phyloP scores from a whole-genome alignment of 2,113 vertebrate species.

The Galeopterus variegatus region DNA sequence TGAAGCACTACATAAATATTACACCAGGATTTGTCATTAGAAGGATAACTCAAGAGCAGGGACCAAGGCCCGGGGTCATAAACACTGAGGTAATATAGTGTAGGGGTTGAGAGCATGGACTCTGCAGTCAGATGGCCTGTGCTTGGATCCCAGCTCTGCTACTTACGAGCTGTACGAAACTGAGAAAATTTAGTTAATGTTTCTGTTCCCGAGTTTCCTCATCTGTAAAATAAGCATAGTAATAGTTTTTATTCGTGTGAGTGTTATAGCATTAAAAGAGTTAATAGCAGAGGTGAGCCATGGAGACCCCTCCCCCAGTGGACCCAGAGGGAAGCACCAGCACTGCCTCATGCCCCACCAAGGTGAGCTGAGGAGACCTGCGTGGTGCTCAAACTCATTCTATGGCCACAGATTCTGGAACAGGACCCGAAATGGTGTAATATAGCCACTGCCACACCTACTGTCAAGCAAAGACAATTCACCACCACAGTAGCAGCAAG shows the following conservation, averaged over 20 bases:
- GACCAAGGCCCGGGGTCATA: not conserved
- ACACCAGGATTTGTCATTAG: conserved; percentile 32
- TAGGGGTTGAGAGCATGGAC: not conserved
- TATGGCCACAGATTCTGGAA: no score
- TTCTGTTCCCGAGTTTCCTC: conserved; percentile 8
- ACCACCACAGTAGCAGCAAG: no score
- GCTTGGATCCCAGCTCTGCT: not conserved
- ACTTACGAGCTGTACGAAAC: not conserved
- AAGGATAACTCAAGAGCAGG: not conserved
- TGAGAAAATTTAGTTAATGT: conserved; percentile 4
- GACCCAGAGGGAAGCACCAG: no score
- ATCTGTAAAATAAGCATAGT: not conserved
- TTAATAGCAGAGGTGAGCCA: not conserved
- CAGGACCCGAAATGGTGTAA: no score
- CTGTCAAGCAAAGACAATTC: no score
- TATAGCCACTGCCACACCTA: no score
- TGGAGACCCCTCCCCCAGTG: no score
- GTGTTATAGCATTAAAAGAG: not conserved
- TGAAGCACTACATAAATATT: conserved; percentile 6
- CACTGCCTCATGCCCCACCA: no score
- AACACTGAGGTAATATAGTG: not conserved
- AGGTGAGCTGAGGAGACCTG: no score
- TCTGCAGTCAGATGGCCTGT: not conserved
- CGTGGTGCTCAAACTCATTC: no score
- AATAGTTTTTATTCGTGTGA: not conserved